These are phyloP conservation scores for Drosophila kanekoi DNA, from an alignment of 2,888 invertebrate genomes.

Conservation along the genomic window DNA sequence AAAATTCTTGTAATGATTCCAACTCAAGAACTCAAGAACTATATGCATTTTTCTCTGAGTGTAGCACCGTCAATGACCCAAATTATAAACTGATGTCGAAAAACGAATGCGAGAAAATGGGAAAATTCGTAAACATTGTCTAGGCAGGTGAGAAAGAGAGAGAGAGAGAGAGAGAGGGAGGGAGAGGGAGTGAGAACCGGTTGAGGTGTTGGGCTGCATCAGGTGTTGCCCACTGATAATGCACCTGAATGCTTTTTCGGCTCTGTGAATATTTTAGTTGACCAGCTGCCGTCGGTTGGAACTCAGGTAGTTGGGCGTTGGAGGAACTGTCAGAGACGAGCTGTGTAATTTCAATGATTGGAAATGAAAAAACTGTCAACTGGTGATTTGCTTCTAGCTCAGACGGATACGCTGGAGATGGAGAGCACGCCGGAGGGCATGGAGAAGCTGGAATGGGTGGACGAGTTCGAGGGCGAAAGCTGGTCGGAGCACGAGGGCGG, in stretches of 20 bases:
- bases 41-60: background rate
- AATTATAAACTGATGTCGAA: constrained; percentile 1
- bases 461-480: constrained; percentile 87
- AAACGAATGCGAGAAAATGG: background rate
- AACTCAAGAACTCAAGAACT: too few species aligned
- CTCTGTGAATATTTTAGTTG: too few species aligned
- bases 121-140: background rate
- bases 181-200: too few species aligned
- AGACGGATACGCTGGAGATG: constrained; percentile 78
- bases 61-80: constrained; percentile 20
- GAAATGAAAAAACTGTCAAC: background rate
- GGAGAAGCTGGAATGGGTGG: constrained; percentile 91
- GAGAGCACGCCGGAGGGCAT: constrained; percentile 86
- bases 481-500: constrained; percentile 34
- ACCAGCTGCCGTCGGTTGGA: too few species aligned
- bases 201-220: too few species aligned
- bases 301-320: too few species aligned
- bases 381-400: constrained; percentile 42
- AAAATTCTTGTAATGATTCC: too few species aligned
- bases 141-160: too few species aligned
- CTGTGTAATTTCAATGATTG: background rate
- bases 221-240: too few species aligned
- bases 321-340: background rate
- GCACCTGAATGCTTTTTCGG: too few species aligned
- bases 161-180: too few species aligned